These are phyloP conservation scores for Yponomeuta malinellus DNA, from an alignment of 2,888 invertebrate genomes.

Conservation along the genomic window DNA sequence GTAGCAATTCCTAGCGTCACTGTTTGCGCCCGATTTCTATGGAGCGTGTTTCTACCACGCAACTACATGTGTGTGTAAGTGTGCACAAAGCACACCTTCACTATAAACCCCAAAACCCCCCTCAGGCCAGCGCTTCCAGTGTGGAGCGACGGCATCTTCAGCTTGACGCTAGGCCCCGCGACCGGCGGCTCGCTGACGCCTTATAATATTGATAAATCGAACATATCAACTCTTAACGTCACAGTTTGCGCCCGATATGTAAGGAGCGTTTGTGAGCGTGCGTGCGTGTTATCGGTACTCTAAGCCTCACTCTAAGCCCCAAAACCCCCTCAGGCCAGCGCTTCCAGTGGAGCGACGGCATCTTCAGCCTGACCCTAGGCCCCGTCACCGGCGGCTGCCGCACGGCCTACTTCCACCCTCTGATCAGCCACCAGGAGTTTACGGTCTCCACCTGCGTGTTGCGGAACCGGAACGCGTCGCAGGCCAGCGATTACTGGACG, in stretches of 20 bases:
- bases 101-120: conserved; percentile 8
- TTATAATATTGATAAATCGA: too few species aligned
- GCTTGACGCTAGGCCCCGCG: conserved; percentile 76
- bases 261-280: too few species aligned
- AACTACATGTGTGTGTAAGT: too few species aligned
- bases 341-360: conserved; percentile 88
- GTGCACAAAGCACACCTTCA: background rate
- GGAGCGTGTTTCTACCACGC: too few species aligned
- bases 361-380: conserved; percentile 82
- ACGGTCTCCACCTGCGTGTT: conserved; percentile 79
- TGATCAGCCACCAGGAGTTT: conserved; percentile 84
- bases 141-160: conserved; percentile 90
- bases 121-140: conserved; percentile 81
- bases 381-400: conserved; percentile 73
- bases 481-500: conserved; percentile 35
- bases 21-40: too few species aligned
- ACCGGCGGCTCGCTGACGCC: conserved; percentile 21
- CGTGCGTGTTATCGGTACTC: too few species aligned
- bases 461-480: conserved; percentile 53
- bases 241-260: too few species aligned
- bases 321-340: conserved; percentile 64
- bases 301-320: background rate
- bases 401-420: conserved; percentile 84
- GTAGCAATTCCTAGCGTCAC: too few species aligned
- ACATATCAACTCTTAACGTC: too few species aligned